phyloP scores from a whole-genome alignment of 1,140 invertebrate genomes.

The Dufourea novaeangliae region DNA sequence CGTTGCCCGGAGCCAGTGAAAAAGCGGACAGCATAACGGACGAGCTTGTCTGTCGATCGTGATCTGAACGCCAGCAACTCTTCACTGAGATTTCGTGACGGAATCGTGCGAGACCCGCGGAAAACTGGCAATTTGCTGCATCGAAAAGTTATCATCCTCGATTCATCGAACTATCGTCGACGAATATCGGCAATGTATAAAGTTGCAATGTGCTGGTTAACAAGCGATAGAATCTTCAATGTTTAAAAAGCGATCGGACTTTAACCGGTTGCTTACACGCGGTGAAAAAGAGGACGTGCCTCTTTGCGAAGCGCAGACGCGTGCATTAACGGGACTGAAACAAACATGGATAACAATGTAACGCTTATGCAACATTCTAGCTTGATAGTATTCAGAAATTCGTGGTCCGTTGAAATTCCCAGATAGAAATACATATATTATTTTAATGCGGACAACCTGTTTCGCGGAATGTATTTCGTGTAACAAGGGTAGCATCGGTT shows the following conservation, averaged over 20 bases:
- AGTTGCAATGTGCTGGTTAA: no score
- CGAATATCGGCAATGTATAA: slow-evolving; percentile 4
- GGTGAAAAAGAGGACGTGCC: no score
- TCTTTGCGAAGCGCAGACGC: no score
- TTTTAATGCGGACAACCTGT: slow-evolving; percentile 6
- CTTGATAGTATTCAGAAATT: background rate
- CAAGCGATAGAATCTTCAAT: no score
- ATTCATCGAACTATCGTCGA: background rate
- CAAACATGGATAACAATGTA: background rate
- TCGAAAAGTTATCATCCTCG: background rate
- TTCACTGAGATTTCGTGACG: slow-evolving; percentile 16
- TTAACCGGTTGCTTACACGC: no score
- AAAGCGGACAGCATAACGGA: slow-evolving; percentile 60
- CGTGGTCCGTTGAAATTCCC: background rate
- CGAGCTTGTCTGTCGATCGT: slow-evolving; percentile 52
- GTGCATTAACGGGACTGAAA: no score
- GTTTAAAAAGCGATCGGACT: no score
- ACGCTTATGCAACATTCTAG: background rate
- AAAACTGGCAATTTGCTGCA: background rate
- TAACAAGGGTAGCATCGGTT: background rate
- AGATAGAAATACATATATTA: slow-evolving; percentile 2
- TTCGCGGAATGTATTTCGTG: background rate
- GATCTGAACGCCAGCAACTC: slow-evolving; percentile 39
- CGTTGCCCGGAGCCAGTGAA: slow-evolving; percentile 27
- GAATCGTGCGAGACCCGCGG: background rate